Base-by-base conservation (phyloP, 2,797 vertebrate genomes). In the Kryptopterus vitreolus region DNA sequence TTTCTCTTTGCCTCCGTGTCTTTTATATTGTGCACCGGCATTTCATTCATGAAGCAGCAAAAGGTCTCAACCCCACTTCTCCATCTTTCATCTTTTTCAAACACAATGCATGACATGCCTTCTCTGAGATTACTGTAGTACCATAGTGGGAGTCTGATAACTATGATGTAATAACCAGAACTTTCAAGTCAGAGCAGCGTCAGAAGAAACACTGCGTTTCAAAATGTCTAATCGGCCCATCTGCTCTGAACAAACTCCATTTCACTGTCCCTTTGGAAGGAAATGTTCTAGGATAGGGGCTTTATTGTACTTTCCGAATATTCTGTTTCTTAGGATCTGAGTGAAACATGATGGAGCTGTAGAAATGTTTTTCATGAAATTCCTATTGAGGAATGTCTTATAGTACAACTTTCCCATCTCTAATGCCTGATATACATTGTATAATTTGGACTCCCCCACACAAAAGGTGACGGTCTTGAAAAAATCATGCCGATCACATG, bases 41-140 rank as follows among this genome's bases (percentile, higher is more conserved):
- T 88, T 88, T 87, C 85, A 90, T 92, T 93, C 91, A 90, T 91
- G 88, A 91, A 76, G 87, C 89, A 89, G 83, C 80, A 22, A 48
- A 87, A 89, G 91, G 91, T 92, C 89, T 82, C 84, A 89, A 92
- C 91, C 92, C 84, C 89, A 92, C 91, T 92, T 92, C 89, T 89
- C 83, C 82, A 81, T 88, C 88, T 88, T 85, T 77, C 80, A 84
- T 89, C 89, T 89, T 83, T 88, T 90, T 86, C 63, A 84, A 61
- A 83, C 91, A 87, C 91, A 87, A 90, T 88, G 89, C 86, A 82
- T 52, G 20, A 78, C 86, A 79, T 76, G 82, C 83, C 81, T 79
- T 86, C 20, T 29, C 63, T 55, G 46, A 87, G 91, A 92, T 92
- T 92, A 89, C 89, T 89, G 86, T 88, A 90, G 90, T 90, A 89